These are phyloP conservation scores for Thymelicus acteon DNA, from an alignment of 2,888 invertebrate genomes.

Conservation along the genomic window DNA sequence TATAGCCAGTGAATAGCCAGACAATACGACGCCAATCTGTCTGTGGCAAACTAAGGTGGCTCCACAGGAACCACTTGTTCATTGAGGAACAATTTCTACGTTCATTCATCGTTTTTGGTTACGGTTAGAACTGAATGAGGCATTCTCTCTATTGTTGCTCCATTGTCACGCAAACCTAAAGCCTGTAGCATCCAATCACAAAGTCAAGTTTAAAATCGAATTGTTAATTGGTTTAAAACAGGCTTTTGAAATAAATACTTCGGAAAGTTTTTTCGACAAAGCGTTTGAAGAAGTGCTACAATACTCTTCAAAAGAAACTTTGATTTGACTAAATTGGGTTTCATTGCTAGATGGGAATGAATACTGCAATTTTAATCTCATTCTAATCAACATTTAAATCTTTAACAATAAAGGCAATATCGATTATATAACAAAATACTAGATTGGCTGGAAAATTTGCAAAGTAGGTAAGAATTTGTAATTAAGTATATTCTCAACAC, in stretches of 20 bases:
- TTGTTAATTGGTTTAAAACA: conserved; percentile 35
- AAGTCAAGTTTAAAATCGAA: conserved; percentile 30
- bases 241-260: conserved; percentile 21
- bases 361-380: neutral
- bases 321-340: conserved; percentile 5
- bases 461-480: too few species aligned
- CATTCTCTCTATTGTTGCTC: conserved; percentile 25
- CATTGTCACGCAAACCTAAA: conserved; percentile 9
- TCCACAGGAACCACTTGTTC: conserved; percentile 42
- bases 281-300: neutral
- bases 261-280: conserved; percentile 6
- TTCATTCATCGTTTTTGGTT: conserved; percentile 40
- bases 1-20: neutral
- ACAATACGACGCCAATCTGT: conserved; percentile 43
- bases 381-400: neutral
- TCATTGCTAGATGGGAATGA: neutral
- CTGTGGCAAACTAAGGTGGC: conserved; percentile 36
- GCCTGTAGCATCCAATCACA: conserved; percentile 22
- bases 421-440: too few species aligned
- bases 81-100: conserved; percentile 38
- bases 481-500: too few species aligned
- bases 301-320: neutral
- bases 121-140: conserved; percentile 29
- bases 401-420: neutral
- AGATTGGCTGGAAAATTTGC: too few species aligned